A percentile compares a stretch with the other conserved stretches of the same genome.
Conservation (phyloP, 2,113 vertebrate genomes). For the Rhynchopsitta pachyrhyncha region DNA sequence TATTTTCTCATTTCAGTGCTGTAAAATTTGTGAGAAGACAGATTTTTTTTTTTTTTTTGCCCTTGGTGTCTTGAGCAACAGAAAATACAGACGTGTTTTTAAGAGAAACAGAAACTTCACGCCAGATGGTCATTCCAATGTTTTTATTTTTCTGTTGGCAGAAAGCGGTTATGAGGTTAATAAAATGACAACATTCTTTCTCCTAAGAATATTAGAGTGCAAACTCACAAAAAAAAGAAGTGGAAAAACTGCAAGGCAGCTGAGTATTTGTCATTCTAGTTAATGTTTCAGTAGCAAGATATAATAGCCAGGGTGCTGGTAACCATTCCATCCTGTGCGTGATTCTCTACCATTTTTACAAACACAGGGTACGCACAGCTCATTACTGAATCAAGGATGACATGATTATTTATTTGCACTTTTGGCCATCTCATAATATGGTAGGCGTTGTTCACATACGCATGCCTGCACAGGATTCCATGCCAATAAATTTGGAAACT, state of each 20-base stretch:
- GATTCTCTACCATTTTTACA: neutral
- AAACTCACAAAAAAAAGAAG: neutral
- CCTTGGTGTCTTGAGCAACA: neutral
- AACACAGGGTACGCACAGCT: neutral
- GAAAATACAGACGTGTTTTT: conserved; percentile 38
- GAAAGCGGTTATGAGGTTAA: conserved; percentile 19
- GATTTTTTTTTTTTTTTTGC: neutral
- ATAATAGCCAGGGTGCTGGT: neutral
- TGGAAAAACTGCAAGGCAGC: neutral
- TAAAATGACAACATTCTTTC: conserved; percentile 38
- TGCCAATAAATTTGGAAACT: neutral
- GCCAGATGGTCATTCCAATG: conserved; percentile 39
- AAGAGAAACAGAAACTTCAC: conserved; percentile 19
- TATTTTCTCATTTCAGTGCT: neutral
- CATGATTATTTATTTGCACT: neutral
- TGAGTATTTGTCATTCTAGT: neutral
- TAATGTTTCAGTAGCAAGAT: neutral
- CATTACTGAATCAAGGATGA: neutral
- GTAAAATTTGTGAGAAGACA: neutral
- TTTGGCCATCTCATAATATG: neutral
- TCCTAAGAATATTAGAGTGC: neutral
- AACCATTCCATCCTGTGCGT: neutral
- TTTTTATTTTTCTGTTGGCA: conserved; percentile 37
- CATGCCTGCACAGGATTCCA: neutral
- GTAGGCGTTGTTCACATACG: neutral